Percentiles rank a stretch among this genome's conserved stretches.
These are phyloP conservation scores for Neolamprologus fasciatus DNA, from an alignment of 2,113 vertebrate species.

Conservation along the genomic window DNA sequence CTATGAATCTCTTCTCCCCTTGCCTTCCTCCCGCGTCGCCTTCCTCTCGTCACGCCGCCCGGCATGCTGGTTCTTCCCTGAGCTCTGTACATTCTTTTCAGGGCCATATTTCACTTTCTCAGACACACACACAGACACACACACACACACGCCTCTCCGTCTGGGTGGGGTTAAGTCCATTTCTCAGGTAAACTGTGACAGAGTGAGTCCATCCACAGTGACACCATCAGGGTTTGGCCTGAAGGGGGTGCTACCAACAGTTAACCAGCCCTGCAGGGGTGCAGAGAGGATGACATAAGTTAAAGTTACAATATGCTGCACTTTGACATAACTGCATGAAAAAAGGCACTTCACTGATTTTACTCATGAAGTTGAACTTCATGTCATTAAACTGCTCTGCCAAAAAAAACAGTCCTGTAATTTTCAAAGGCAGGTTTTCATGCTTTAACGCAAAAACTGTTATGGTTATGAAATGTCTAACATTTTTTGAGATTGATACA, in stretches of 20 bases:
- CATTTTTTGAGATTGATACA: not conserved
- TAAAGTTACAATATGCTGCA: not conserved
- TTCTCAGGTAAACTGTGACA: conserved; percentile 58
- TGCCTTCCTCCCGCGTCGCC: not conserved
- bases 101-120: conserved; percentile 32
- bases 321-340: not conserved
- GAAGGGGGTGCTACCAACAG: conserved; percentile 36
- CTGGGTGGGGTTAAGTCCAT: conserved; percentile 47
- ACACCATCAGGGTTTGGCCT: conserved; percentile 38
- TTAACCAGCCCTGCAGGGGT: conserved; percentile 64
- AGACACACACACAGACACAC: not conserved
- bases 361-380: not conserved
- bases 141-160: conserved; percentile 18
- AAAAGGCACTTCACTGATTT: not conserved
- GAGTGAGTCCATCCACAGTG: conserved; percentile 57
- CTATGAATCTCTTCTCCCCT: not conserved
- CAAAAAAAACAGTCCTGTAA: not conserved
- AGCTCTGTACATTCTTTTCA: conserved; percentile 62
- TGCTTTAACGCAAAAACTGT: not conserved
- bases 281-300: not conserved
- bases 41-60: conserved; percentile 13
- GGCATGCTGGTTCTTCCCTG: conserved; percentile 62
- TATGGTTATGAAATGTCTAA: not conserved
- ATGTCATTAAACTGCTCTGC: not conserved
- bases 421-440: not conserved